phyloP scores from a whole-genome alignment of 2,888 invertebrate genomes.

The Dryadula phaetusa region DNA sequence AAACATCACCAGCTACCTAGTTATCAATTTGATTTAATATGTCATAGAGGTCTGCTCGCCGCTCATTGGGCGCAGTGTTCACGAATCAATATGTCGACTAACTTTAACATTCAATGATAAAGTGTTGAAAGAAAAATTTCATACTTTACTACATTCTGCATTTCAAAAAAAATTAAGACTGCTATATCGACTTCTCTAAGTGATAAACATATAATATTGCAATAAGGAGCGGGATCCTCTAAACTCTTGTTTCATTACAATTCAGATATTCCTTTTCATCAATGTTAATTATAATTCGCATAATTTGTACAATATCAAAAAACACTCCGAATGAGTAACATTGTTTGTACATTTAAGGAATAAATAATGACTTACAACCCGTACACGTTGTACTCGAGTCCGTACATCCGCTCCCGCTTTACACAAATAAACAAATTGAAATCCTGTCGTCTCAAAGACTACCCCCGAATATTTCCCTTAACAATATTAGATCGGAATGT shows the following conservation, averaged over 20 bases:
- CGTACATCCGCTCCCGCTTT: not conserved
- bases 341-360: not conserved
- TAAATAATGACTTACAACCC: no score
- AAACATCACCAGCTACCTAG: conserved; percentile 12
- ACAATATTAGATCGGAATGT: conserved; percentile 41
- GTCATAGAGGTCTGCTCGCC: not conserved
- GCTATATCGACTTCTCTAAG: no score
- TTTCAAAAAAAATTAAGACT: not conserved
- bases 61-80: not conserved
- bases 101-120: not conserved
- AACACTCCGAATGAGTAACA: not conserved
- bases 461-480: conserved; percentile 30
- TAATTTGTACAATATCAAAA: no score
- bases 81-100: not conserved
- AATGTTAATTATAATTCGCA: no score
- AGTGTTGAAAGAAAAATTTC: no score
- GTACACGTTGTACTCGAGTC: no score
- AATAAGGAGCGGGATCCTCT: no score
- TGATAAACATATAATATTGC: no score
- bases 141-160: no score
- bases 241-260: no score
- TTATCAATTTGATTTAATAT: conserved; percentile 11
- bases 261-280: no score
- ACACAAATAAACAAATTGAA: conserved; percentile 24
- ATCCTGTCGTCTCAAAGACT: conserved; percentile 18